Conservation (phyloP, 2,113 vertebrate species). For the Genyomyrus donnyi region DNA sequence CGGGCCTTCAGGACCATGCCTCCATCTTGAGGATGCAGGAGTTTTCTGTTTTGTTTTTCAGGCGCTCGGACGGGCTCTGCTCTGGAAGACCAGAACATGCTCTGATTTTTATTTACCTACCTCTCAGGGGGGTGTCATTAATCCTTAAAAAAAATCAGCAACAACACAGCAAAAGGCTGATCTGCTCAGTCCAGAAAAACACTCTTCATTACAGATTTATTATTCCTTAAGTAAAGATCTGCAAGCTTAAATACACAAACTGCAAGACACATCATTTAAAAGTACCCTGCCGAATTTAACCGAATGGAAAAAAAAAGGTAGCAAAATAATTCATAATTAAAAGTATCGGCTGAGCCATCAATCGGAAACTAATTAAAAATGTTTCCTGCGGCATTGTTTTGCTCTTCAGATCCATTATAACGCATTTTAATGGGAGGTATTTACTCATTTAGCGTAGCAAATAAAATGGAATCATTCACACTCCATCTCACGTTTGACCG, state of each 20-base stretch:
- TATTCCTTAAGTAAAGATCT: not conserved
- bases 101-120: not conserved
- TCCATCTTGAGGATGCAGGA: not conserved
- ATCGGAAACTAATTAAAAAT: not conserved
- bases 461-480: not conserved
- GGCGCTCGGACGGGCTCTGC: not conserved
- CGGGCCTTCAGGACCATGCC: not conserved
- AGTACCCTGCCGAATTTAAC: not conserved
- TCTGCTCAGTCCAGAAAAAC: not conserved
- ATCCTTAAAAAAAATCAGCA: not conserved
- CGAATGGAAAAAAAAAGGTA: not conserved
- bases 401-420: not conserved
- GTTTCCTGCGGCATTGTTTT: not conserved
- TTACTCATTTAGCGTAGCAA: not conserved
- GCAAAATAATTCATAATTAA: constrained; percentile 7
- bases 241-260: not conserved
- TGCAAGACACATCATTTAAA: not conserved
- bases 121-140: constrained; percentile 7
- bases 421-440: not conserved
- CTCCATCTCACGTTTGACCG: not conserved
- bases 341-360: not conserved
- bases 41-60: not conserved
- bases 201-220: not conserved
- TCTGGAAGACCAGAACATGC: not conserved
- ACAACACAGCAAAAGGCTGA: not conserved